phyloP scores from a whole-genome alignment of 2,113 vertebrate species.

The Ailurus styani region DNA sequence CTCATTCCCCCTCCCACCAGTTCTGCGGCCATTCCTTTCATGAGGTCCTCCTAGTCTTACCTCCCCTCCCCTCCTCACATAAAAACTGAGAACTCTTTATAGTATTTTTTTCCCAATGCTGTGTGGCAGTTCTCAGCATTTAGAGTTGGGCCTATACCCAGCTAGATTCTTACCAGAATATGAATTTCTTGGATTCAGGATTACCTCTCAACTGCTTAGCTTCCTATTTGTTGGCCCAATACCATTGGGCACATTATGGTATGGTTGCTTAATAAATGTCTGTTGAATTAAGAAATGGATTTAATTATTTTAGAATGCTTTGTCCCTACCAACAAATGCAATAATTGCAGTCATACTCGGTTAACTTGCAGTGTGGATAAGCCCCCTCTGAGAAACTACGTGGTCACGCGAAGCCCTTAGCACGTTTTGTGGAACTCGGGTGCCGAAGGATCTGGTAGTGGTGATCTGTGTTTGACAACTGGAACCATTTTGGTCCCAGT shows the following conservation, averaged over 20 bases:
- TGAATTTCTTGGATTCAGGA: not conserved
- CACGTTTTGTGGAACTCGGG: not conserved
- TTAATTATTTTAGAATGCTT: constrained; percentile 5
- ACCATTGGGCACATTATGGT: not conserved
- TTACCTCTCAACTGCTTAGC: not conserved
- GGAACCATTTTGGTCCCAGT: not conserved
- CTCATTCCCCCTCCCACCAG: not conserved
- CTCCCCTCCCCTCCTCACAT: not conserved
- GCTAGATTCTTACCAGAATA: not conserved
- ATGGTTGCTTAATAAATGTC: not conserved
- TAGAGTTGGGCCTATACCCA: not conserved
- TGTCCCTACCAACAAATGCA: not conserved
- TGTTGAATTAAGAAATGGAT: not conserved
- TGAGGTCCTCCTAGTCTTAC: not conserved
- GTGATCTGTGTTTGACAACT: not conserved
- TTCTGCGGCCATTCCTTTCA: not conserved
- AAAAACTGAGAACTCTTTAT: not conserved
- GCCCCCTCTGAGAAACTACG: not conserved
- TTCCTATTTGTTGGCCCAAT: not conserved
- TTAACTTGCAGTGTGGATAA: not conserved
- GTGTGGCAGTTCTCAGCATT: not conserved
- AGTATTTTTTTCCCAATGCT: not conserved
- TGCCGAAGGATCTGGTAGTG: not conserved
- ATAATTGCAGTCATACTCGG: not conserved
- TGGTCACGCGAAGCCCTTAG: not conserved